Base-by-base conservation (phyloP, 1,140 invertebrate species). In the Zelostemma sp. region DNA sequence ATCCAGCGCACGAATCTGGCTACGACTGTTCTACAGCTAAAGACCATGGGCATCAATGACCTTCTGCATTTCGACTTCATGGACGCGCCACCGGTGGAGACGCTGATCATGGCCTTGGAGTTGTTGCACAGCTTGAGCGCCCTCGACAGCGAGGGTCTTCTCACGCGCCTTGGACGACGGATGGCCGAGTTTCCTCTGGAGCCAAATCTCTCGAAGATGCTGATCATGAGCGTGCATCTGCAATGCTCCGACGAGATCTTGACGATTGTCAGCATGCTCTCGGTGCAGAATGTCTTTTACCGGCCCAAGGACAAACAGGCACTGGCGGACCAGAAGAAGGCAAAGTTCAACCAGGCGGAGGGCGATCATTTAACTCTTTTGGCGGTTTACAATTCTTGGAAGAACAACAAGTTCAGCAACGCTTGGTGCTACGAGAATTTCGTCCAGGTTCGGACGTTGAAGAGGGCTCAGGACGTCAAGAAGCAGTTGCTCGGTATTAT, bases 381-480 rank as follows among this genome's bases (percentile, higher is more conserved):
- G n/a, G 95, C 97, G 0, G 97, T 99, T 1, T 99, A 99, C 81
- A 99, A 99, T 80, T 97, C 97, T 16, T 99, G 98, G 98, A 96
- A 96, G 78, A 99, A 99, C 78, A 99, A 99, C 82, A 98, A 99
- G 80, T 99, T 99, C 84, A 97, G 95, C 0, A 98, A 97, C 82
- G 95, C 97, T 0, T 99, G 98, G 98, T 99, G 98, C 83, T 99
- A 98, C 80, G 98, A 99, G 81, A 99, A 99, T 86, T 99, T 99
- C 86, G 96, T 99, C 5, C 98, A 99, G 87, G 96, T 97, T 25
- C 86, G 98, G 15, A 99, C 97, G 0, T 83, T 99, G 25, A 99
- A 99, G 85, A 87, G 97, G 50, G 96, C 98, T 0, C 97, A 99
- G 85, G 98, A 99, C 87, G 97, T 99, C 0, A 87, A 98, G 5